Percentiles rank a stretch among this genome's conserved stretches.
Evolutionary conservation across 2,888 invertebrate genomes (phyloP).

Genomic region (Saturnia pavonia): DNA sequence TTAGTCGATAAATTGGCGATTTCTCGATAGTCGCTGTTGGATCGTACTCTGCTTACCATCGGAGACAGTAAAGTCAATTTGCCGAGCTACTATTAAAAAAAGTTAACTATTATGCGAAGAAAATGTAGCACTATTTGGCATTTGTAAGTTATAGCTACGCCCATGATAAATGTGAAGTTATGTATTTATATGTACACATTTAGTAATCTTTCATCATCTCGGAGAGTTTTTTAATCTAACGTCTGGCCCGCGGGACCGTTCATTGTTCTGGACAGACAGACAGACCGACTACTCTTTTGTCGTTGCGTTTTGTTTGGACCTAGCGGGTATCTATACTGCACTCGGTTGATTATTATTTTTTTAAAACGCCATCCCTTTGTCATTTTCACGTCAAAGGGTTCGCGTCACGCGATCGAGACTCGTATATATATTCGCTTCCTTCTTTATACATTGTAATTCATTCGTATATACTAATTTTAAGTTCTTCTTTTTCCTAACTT

Average conservation of each 20-base stretch:
- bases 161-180: background rate
- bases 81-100: no score
- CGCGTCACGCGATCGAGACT: background rate
- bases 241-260: slow-evolving; percentile 42
- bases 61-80: no score
- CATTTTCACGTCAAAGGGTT: slow-evolving; percentile 10
- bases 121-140: no score
- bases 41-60: no score
- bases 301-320: slow-evolving; percentile 15
- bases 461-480: no score
- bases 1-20: no score
- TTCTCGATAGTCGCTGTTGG: no score
- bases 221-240: slow-evolving; percentile 45
- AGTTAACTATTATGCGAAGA: no score
- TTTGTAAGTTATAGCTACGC: no score
- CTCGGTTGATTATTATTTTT: slow-evolving; percentile 13
- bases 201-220: slow-evolving; percentile 21
- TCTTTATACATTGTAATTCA: background rate
- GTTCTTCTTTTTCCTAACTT: no score
- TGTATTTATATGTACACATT: background rate
- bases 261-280: slow-evolving; percentile 50
- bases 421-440: background rate
- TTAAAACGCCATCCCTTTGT: slow-evolving; percentile 2
- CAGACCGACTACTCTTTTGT: slow-evolving; percentile 32
- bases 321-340: slow-evolving; percentile 13